phyloP scores from a whole-genome alignment of 2,797 vertebrate species.

The Sphenodon punctatus region DNA sequence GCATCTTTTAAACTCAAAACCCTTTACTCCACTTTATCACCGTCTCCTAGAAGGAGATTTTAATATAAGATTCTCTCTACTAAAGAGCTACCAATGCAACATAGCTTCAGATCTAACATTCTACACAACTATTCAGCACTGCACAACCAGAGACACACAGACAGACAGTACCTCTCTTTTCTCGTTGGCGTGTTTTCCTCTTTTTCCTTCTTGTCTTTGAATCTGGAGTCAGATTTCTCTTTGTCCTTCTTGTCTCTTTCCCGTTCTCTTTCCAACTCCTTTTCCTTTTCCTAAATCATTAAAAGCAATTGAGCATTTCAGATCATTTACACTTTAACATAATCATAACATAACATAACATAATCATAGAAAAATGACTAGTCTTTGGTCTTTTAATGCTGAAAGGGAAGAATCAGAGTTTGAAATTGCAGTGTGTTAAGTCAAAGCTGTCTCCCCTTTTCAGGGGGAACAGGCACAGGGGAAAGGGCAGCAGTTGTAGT shows the following conservation, averaged over 20 bases:
- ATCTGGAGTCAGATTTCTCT: slow-evolving; percentile 89
- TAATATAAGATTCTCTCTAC: neutral
- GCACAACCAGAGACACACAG: neutral
- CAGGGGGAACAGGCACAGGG: too few species aligned
- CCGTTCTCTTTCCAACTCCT: slow-evolving; percentile 91
- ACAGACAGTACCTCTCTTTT: slow-evolving; percentile 88
- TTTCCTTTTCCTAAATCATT: slow-evolving; percentile 90
- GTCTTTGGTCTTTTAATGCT: neutral
- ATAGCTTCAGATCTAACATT: neutral
- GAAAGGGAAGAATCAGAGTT: neutral
- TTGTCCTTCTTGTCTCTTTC: slow-evolving; percentile 94
- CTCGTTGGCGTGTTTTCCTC: slow-evolving; percentile 89
- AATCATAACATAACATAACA: neutral
- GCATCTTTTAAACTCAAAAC: too few species aligned
- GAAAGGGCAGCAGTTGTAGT: too few species aligned
- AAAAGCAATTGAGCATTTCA: slow-evolving; percentile 45
- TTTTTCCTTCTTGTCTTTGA: slow-evolving; percentile 90
- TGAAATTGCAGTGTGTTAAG: too few species aligned
- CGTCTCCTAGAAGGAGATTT: neutral
- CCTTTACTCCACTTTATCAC: too few species aligned
- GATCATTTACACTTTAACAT: neutral
- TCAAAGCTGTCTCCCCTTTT: too few species aligned
- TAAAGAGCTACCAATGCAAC: neutral
- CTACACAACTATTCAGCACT: neutral
- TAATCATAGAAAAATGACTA: too few species aligned